These are phyloP conservation scores for Meloe dianella DNA, from an alignment of 2,888 invertebrate species.

Conservation along the genomic window DNA sequence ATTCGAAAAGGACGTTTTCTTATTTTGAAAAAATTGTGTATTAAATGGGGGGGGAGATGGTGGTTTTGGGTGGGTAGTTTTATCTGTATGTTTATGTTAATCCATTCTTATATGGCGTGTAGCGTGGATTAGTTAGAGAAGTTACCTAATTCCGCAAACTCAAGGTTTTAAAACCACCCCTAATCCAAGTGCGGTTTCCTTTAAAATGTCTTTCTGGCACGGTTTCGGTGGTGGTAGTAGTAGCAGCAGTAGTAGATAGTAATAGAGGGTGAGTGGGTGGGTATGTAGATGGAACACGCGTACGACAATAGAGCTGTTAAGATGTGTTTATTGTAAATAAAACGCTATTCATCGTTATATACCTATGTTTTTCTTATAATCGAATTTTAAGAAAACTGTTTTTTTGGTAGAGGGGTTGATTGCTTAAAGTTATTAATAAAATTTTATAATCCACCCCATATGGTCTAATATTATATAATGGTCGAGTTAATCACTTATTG, in stretches of 20 bases:
- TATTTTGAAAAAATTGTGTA: not conserved
- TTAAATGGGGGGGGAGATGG: not conserved
- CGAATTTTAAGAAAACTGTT: not conserved
- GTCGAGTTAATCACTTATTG: not conserved
- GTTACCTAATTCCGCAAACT: slow-evolving; percentile 52
- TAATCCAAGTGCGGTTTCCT: slow-evolving; percentile 37
- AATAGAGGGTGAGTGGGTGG: too few species aligned
- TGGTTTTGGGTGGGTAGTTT: slow-evolving; percentile 12
- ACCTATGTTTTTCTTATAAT: not conserved
- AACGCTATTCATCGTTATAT: not conserved
- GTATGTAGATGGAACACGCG: not conserved
- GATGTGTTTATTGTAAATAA: not conserved
- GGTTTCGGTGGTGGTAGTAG: not conserved
- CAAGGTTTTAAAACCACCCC: slow-evolving; percentile 50
- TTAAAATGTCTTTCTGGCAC: slow-evolving; percentile 34
- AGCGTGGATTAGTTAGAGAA: slow-evolving; percentile 47
- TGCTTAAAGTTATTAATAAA: not conserved
- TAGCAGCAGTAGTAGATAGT: not conserved
- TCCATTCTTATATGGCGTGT: slow-evolving; percentile 53
- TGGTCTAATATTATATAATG: not conserved
- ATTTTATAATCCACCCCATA: not conserved
- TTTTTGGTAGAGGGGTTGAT: not conserved
- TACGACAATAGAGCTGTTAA: slow-evolving; percentile 1
- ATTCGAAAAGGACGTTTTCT: not conserved
- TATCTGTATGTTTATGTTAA: slow-evolving; percentile 49